These are phyloP conservation scores for Trachops cirrhosus DNA, from an alignment of 2,797 vertebrate species.

Conservation along the genomic window DNA sequence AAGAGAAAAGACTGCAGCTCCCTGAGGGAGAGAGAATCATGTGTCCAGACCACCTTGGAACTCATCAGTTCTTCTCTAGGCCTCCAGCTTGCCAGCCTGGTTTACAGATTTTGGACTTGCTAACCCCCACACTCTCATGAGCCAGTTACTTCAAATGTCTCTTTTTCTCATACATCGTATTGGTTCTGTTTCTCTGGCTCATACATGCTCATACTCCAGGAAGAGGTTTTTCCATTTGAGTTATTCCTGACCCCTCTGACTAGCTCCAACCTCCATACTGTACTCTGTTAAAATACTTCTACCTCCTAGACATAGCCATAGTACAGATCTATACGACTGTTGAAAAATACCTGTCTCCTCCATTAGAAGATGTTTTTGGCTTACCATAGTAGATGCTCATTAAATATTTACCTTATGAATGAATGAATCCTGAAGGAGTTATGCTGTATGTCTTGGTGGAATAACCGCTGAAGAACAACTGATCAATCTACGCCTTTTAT, in stretches of 20 bases:
- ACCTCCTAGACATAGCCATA: neutral
- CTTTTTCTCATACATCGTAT: neutral
- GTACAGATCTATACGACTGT: neutral
- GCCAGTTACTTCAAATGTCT: neutral
- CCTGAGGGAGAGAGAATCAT: neutral
- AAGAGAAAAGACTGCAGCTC: neutral
- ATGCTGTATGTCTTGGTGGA: neutral
- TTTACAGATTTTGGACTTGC: neutral
- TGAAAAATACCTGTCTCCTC: neutral
- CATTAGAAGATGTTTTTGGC: neutral
- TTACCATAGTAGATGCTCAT: neutral
- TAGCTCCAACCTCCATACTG: neutral
- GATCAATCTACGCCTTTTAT: neutral
- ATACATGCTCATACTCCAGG: neutral
- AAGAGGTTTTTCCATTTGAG: neutral
- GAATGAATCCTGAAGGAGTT: neutral
- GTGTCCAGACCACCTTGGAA: neutral
- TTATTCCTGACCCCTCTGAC: neutral
- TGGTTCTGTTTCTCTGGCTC: neutral
- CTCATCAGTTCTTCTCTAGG: neutral
- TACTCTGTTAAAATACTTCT: neutral
- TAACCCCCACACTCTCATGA: neutral
- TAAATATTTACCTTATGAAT: slow-evolving; percentile 30
- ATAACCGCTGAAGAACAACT: neutral
- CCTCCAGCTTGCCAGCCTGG: neutral